Conservation (phyloP, 2,797 vertebrate genomes). For the Monodelphis domestica region DNA sequence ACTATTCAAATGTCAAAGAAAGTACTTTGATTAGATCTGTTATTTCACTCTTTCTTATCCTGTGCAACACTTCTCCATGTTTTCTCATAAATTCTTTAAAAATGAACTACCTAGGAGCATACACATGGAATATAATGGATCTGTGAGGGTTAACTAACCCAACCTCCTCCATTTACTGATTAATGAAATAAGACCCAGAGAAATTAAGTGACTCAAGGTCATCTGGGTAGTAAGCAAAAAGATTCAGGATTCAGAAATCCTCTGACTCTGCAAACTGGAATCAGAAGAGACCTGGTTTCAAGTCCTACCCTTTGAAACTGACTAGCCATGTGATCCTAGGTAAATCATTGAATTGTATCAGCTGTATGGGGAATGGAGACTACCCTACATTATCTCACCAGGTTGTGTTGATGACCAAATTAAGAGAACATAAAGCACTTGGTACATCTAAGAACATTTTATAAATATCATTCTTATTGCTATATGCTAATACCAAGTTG, state of each 20-base stretch:
- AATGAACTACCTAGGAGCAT: not conserved
- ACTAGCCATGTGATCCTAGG: not conserved
- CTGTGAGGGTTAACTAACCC: not conserved
- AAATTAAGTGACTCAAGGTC: not conserved
- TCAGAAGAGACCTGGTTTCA: not conserved
- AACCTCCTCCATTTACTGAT: not conserved
- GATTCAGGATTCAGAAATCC: not conserved
- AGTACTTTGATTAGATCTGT: not conserved
- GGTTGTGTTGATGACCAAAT: not conserved
- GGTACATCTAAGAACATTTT: not conserved
- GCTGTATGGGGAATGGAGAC: not conserved
- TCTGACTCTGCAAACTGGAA: not conserved
- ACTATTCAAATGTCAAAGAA: conserved; percentile 11
- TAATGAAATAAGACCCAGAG: not conserved
- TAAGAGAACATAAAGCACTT: not conserved
- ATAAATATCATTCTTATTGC: not conserved
- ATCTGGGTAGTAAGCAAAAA: not conserved
- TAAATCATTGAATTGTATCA: not conserved
- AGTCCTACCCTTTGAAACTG: not conserved
- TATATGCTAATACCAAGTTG: not conserved
- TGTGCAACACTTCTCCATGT: not conserved
- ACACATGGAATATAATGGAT: not conserved
- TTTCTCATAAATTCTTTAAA: not conserved
- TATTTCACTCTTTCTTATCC: not conserved
- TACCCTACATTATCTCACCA: not conserved